These are phyloP conservation scores for Periparus ater DNA, from an alignment of 2,797 vertebrate species.

Conservation along the genomic window DNA sequence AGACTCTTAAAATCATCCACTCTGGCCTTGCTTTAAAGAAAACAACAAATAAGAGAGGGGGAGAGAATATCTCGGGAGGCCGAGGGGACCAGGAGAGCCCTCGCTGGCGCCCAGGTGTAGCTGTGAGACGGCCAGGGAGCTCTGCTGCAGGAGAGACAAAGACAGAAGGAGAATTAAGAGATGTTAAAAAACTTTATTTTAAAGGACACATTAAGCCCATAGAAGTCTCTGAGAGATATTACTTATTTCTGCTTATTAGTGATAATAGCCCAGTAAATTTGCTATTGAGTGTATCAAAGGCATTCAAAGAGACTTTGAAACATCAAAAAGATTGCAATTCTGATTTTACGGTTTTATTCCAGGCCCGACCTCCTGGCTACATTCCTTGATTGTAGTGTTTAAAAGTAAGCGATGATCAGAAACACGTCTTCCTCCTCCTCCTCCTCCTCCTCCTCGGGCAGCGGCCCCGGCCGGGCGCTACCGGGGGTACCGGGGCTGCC, in stretches of 20 bases:
- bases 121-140: not conserved
- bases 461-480: not conserved
- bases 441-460: not conserved
- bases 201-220: slow-evolving; percentile 35
- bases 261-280: slow-evolving; percentile 63
- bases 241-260: slow-evolving; percentile 67
- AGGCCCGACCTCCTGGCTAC: slow-evolving; percentile 55
- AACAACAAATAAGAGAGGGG: not conserved
- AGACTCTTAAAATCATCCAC: not conserved
- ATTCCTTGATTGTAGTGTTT: slow-evolving; percentile 19
- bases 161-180: not conserved
- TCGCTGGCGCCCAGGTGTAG: not conserved
- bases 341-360: slow-evolving; percentile 65
- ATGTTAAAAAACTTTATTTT: slow-evolving; percentile 53
- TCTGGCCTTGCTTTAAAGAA: not conserved
- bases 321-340: slow-evolving; percentile 60
- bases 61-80: not conserved
- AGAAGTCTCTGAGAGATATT: slow-evolving; percentile 45
- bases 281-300: slow-evolving; percentile 60
- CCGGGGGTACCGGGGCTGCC: not conserved
- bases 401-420: slow-evolving; percentile 31
- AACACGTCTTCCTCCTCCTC: not conserved
- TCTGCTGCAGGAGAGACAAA: slow-evolving; percentile 22
- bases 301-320: slow-evolving; percentile 57
- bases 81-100: not conserved